Evolutionary conservation across 2,797 vertebrate genomes (phyloP), one percentile per base, ranked within the genome.

Genomic region (Thripadectes ignobilis): DNA sequence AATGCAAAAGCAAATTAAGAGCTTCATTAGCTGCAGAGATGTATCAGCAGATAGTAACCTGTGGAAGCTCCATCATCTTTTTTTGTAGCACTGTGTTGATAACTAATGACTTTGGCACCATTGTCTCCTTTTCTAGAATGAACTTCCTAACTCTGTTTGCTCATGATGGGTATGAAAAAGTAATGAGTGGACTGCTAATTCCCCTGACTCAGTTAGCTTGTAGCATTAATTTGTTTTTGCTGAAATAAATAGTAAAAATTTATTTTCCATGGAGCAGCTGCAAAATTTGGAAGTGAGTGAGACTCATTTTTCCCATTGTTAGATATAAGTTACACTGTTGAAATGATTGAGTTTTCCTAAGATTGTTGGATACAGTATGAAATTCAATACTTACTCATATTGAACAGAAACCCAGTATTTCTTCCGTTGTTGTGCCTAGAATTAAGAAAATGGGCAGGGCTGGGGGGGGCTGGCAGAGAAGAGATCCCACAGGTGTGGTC

Each of bases 401-500:
- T 75, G 58, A 84, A 20, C 16, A 72, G 81, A 88, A 84, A 32
- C 2, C 0, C 8, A 22, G 12, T 65, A 59, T 65, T 75, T 84
- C 14, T 65, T 74, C 41, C 7, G 7, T 57, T 45, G 29, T 21
- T 72, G 24, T 88, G 27, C 10, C 46, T 63, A 34, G 38, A 46
- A 71, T 38, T 61, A 34, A 57, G 49, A 17, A 81, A 72, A 18
- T 1, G 5, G 45, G 12, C 29, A 30, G 46, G 8, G 5, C 49
- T 61, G 17, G 11, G n/a, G 17, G 11, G n/a, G n/a, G 10, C 55
- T 82, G 74, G 19, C 29, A 34, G 57, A 63, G 36, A 18, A 24
- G 8, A 22, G 32, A 27, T 69, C 51, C 20, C 57, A 23, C 0
- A 2, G 0, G 1, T 41, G 11, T 43, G 43, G 36, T 9, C 17